Base-by-base conservation (phyloP, 2,888 invertebrate species). In the Xanthostigma xanthostigma region DNA sequence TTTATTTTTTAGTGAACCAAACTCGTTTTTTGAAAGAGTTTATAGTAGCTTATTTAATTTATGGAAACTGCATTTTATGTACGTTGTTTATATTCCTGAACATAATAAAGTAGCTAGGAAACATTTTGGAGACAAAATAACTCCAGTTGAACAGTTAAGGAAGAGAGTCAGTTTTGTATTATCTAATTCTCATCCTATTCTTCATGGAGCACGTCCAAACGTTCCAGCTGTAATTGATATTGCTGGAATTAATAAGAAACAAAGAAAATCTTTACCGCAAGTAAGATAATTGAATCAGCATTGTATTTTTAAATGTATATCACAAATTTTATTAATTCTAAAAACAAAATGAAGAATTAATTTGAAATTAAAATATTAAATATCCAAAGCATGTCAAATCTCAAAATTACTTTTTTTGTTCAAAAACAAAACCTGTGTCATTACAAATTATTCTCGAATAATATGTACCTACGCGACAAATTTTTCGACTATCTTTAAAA, bases 221-320 rank as follows among this genome's bases (percentile, higher is more conserved):
- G 61, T 67, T 8, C 65, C 68, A 0, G 60, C 58, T 51, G 56
- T 67, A 8, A 51, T 68, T 6, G 64, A 62, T 42, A 59, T 66
- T 43, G 66, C 66, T 36, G 68, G 67, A 10, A 56, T 69, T 43
- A 68, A 68, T 52, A 58, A 64, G 41, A 61, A 59, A 10, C 59
- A 61, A 4, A 50, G 59, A 5, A 63, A 65, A 41, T 56, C 62
- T 13, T 53, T 70, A 33, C 66, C 68, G 3, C 44, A 61, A 57
- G 70, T 67, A 58, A 55, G 47, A 41, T 2, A 13, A 36, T 4
- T 40, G 3, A 17, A 6, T 5, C 6, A 6, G 17, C 4, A 17
- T 17, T 17, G 17, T 17, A 17, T 42, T 42, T 11, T 13, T 42
- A 27, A 33, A 27, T 9, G 27, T 9, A 42, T 2, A n/a, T 2